Conservation (phyloP, 2,888 invertebrate genomes). For the Apotomis betuletana region DNA sequence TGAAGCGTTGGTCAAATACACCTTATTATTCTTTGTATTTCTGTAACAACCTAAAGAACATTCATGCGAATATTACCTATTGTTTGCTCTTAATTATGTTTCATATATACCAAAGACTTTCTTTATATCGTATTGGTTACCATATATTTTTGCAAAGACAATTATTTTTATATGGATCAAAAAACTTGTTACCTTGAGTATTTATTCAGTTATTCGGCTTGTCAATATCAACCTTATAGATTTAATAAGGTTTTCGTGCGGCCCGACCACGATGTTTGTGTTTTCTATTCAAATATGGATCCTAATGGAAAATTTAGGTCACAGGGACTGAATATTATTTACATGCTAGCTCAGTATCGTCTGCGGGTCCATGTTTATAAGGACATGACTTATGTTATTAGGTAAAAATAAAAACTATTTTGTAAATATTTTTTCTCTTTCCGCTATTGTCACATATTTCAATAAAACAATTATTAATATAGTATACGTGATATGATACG, state of each 20-base stretch:
- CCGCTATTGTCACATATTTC: no score
- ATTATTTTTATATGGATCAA: background rate
- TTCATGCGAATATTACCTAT: no score
- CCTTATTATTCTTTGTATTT: no score
- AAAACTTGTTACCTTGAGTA: background rate
- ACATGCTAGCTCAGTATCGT: background rate
- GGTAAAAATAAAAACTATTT: background rate
- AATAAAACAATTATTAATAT: no score
- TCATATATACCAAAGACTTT: no score
- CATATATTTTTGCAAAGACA: no score
- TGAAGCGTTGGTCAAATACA: no score
- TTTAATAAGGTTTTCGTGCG: slow-evolving; percentile 3
- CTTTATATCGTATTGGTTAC: no score
- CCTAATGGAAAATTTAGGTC: slow-evolving; percentile 12
- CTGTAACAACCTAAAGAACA: no score
- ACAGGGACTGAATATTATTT: slow-evolving; percentile 19
- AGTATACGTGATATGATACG: no score
- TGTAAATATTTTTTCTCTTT: no score
- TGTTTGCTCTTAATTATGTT: no score
- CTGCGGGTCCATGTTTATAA: background rate
- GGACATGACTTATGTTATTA: background rate
- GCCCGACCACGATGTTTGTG: slow-evolving; percentile 1
- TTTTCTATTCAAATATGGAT: slow-evolving; percentile 21
- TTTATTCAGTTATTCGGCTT: slow-evolving; percentile 7
- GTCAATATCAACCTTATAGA: slow-evolving; percentile 18